A percentile compares a stretch with the other conserved stretches of the same genome.
phyloP scores from a whole-genome alignment of 1,140 invertebrate genomes.

The Protaetia brevitarsis region DNA sequence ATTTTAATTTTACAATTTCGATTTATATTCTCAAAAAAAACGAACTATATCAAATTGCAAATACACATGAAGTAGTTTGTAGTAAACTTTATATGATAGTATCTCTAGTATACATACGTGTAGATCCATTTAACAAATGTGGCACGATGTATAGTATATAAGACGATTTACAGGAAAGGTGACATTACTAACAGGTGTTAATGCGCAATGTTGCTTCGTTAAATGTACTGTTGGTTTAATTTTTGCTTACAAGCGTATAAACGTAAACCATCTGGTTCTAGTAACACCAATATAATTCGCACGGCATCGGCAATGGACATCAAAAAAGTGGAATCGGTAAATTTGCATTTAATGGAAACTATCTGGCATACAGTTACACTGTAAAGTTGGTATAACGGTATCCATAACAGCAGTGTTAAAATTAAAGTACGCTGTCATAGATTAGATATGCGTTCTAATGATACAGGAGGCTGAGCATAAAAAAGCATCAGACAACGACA shows the following conservation, averaged over 20 bases:
- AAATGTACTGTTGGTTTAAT: background rate
- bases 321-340: background rate
- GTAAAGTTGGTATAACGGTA: slow-evolving; percentile 5
- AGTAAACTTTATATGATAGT: too few relatives aligned
- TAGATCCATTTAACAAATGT: too few relatives aligned
- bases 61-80: too few relatives aligned
- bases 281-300: background rate
- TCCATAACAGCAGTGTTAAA: background rate
- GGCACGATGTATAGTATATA: too few relatives aligned
- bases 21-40: too few relatives aligned
- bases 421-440: background rate
- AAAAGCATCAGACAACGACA: background rate
- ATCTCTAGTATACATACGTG: too few relatives aligned
- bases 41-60: too few relatives aligned
- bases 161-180: too few relatives aligned
- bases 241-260: background rate
- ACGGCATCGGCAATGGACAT: background rate
- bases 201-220: background rate
- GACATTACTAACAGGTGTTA: background rate
- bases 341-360: slow-evolving; percentile 11
- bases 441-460: background rate
- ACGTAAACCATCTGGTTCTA: background rate
- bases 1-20: too few relatives aligned
- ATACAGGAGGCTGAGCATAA: background rate
- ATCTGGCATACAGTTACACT: background rate